Evolutionary conservation across 1,140 invertebrate genomes (phyloP).

Genomic region (Agraylea sexmaculata): DNA sequence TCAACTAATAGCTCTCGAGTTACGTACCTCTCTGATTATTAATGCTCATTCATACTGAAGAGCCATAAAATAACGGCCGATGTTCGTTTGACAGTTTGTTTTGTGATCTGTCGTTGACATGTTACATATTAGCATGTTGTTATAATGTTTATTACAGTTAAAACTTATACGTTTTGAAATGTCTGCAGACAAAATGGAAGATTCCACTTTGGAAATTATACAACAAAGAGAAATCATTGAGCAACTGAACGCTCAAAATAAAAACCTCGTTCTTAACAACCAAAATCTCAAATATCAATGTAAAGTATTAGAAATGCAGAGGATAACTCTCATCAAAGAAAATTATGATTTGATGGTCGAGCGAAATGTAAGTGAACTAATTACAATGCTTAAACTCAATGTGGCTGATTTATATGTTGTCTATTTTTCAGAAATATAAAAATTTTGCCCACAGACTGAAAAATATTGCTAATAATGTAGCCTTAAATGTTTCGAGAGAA

Average conservation of each 20-base stretch:
- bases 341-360: slow-evolving; percentile 12
- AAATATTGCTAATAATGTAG: neutral
- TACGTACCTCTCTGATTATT: too few species aligned
- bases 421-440: slow-evolving; percentile 16
- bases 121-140: too few species aligned
- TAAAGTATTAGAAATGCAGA: slow-evolving; percentile 13
- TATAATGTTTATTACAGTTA: too few species aligned
- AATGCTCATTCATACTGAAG: too few species aligned
- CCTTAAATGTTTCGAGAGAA: neutral
- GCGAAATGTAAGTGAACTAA: slow-evolving; percentile 2
- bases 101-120: too few species aligned
- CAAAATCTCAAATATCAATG: slow-evolving; percentile 12
- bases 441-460: slow-evolving; percentile 4
- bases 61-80: too few species aligned
- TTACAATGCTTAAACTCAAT: neutral
- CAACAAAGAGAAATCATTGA: slow-evolving; percentile 14
- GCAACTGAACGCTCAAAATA: slow-evolving; percentile 15
- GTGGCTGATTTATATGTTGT: slow-evolving; percentile 1
- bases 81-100: too few species aligned
- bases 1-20: too few species aligned
- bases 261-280: slow-evolving; percentile 8
- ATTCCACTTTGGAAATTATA: slow-evolving; percentile 9
- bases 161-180: too few species aligned
- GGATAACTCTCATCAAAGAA: slow-evolving; percentile 11
- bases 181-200: slow-evolving; percentile 6